Evolutionary conservation across 2,113 vertebrate species (phyloP).

Genomic region (Hemichromis elongatus): DNA sequence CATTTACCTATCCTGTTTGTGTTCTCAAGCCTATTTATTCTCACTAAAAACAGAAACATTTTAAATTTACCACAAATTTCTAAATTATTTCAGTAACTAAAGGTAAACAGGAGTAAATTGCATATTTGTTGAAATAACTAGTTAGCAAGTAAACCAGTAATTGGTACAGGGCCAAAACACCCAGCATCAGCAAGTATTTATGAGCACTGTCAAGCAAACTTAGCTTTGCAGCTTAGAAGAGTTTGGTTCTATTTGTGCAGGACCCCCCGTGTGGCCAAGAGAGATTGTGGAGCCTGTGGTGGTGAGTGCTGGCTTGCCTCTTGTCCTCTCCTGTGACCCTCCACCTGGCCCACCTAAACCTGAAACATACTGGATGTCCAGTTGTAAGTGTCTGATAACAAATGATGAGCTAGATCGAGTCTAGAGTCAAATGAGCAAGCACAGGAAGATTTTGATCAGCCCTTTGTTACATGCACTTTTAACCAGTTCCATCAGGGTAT

Average conservation of each 20-base stretch:
- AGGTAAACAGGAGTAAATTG: background rate
- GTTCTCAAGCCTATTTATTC: background rate
- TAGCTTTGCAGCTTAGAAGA: background rate
- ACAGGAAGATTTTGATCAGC: background rate
- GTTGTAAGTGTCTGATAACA: slow-evolving; percentile 75
- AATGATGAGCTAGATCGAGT: background rate
- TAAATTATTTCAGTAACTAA: background rate
- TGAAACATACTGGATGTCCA: slow-evolving; percentile 97
- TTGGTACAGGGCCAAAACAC: background rate
- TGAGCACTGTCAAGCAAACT: background rate
- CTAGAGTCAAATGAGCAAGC: background rate
- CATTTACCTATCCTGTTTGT: background rate
- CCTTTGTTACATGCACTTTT: background rate
- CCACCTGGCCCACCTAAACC: slow-evolving; percentile 87
- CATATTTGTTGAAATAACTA: background rate
- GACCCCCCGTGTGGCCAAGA: slow-evolving; percentile 92
- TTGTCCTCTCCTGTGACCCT: slow-evolving; percentile 90
- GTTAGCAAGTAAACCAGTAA: background rate
- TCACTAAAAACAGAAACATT: background rate
- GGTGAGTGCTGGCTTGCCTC: slow-evolving; percentile 84
- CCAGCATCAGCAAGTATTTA: background rate
- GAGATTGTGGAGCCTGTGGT: slow-evolving; percentile 91
- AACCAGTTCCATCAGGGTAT: too few relatives aligned
- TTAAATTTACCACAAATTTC: background rate
- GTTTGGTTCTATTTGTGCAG: slow-evolving; percentile 60